These are phyloP conservation scores for Dromaius novaehollandiae DNA, from an alignment of 2,113 vertebrate species.

Conservation along the genomic window DNA sequence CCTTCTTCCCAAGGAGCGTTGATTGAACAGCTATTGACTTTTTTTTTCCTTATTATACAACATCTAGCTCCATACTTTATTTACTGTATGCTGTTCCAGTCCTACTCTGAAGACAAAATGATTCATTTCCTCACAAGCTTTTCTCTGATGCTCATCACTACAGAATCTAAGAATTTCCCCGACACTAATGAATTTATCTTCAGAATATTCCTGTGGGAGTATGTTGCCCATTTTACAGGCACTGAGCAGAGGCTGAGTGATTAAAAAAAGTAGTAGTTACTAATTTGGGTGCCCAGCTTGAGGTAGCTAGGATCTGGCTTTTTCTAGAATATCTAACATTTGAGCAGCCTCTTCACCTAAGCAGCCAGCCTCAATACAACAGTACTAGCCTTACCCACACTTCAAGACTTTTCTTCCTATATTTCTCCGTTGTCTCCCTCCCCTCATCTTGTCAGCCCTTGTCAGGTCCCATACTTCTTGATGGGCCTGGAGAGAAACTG, in stretches of 20 bases:
- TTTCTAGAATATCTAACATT: neutral
- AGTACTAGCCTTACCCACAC: neutral
- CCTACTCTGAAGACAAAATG: neutral
- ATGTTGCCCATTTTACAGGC: neutral
- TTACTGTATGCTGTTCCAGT: neutral
- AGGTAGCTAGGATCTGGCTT: neutral
- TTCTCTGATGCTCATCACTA: neutral
- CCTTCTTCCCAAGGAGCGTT: neutral
- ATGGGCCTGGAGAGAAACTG: neutral
- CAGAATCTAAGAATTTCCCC: neutral
- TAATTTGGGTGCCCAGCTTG: neutral
- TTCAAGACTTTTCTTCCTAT: neutral
- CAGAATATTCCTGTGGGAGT: neutral
- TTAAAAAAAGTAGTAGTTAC: neutral
- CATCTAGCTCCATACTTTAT: rapidly evolving
- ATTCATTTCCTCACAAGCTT: neutral
- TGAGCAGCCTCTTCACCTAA: neutral
- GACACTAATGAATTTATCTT: neutral
- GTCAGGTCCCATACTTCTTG: neutral
- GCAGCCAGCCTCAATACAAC: neutral
- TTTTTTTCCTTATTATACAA: neutral
- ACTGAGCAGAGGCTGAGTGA: neutral
- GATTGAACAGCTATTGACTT: rapidly evolving
- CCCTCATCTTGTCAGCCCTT: neutral
- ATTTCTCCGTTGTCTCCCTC: neutral